Conservation (phyloP, 2,888 invertebrate genomes). For the Oligia fasciuncula region DNA sequence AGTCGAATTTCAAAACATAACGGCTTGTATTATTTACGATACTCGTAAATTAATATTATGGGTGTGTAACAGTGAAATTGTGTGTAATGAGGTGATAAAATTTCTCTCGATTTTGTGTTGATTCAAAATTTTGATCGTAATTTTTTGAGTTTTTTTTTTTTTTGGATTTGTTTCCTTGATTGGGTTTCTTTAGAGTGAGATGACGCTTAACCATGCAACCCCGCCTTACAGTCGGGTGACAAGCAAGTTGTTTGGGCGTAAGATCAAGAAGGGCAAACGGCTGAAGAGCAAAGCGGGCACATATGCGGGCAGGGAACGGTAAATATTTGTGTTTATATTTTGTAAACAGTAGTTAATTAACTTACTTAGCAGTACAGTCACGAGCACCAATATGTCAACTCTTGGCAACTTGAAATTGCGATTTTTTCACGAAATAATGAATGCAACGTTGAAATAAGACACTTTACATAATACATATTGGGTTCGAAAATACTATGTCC, state of each 20-base stretch:
- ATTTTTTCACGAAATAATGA: too few species aligned
- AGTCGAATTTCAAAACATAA: slow-evolving; percentile 39
- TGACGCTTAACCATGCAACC: slow-evolving; percentile 81
- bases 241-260: slow-evolving; percentile 85
- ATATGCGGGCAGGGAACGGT: slow-evolving; percentile 84
- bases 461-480: too few species aligned
- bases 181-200: slow-evolving; percentile 62
- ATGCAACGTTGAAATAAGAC: too few species aligned
- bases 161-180: slow-evolving; percentile 40
- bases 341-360: background rate
- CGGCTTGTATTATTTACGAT: slow-evolving; percentile 11
- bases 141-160: slow-evolving; percentile 32
- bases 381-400: too few species aligned
- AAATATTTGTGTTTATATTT: slow-evolving; percentile 59
- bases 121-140: background rate
- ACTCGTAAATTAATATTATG: slow-evolving; percentile 47
- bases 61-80: slow-evolving; percentile 47
- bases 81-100: slow-evolving; percentile 64
- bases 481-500: too few species aligned
- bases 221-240: slow-evolving; percentile 81
- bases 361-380: background rate
- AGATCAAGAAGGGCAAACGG: slow-evolving; percentile 83
- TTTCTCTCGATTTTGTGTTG: slow-evolving; percentile 31
- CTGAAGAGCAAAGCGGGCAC: slow-evolving; percentile 83
- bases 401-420: too few species aligned